phyloP scores from a whole-genome alignment of 2,113 vertebrate species.

The Thunnus maccoyii region DNA sequence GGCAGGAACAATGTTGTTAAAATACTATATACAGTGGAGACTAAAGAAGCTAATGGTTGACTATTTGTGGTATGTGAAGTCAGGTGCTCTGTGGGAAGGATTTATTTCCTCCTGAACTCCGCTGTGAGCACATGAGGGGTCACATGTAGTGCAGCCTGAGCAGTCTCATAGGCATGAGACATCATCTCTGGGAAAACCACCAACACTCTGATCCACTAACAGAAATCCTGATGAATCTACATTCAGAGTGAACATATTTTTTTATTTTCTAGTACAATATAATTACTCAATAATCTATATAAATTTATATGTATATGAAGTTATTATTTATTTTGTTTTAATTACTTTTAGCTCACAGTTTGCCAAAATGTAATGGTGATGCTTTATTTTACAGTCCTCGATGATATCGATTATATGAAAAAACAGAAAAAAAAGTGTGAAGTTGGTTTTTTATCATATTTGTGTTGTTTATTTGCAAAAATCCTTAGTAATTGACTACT shows the following conservation, averaged over 20 bases:
- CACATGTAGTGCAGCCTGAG: slow-evolving; percentile 76
- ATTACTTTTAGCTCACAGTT: not conserved
- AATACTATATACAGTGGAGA: slow-evolving; percentile 1
- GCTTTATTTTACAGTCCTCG: too few species aligned
- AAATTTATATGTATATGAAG: not conserved
- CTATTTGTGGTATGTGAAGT: slow-evolving; percentile 72
- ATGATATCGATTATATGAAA: too few species aligned
- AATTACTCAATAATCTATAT: not conserved
- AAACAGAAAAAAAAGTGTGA: too few species aligned
- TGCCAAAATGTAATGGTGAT: too few species aligned
- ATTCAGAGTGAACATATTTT: not conserved
- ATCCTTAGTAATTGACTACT: too few species aligned
- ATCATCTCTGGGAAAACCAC: slow-evolving; percentile 42
- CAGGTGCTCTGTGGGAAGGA: slow-evolving; percentile 74
- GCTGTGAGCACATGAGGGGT: slow-evolving; percentile 81
- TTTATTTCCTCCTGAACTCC: slow-evolving; percentile 64
- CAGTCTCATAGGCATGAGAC: slow-evolving; percentile 57
- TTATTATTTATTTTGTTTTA: not conserved
- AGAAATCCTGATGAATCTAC: not conserved
- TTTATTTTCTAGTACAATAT: not conserved
- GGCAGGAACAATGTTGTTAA: not conserved
- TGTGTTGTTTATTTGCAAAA: too few species aligned
- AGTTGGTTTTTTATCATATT: too few species aligned
- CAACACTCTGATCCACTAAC: not conserved
- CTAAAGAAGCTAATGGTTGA: slow-evolving; percentile 23